Evolutionary conservation across 92 coral and sea anemone species (phyloP).

Genomic region (Palythoa caribaeorum): DNA sequence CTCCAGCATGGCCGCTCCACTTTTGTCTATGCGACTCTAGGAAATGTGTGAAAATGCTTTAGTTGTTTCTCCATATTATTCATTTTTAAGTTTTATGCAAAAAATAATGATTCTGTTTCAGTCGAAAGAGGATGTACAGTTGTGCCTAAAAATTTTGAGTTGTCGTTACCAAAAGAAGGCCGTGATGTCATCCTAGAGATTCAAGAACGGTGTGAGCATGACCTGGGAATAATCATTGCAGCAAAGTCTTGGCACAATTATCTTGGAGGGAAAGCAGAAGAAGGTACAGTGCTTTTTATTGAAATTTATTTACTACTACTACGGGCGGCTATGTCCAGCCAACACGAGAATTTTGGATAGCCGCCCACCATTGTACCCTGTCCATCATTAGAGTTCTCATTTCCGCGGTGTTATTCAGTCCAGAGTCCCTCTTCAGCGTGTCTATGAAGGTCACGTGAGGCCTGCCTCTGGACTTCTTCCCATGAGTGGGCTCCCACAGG

Average conservation of each 20-base stretch:
- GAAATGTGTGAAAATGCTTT: neutral
- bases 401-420: too few relatives aligned
- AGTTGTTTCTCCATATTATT: neutral
- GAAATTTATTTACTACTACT: too few relatives aligned
- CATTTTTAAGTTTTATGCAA: neutral
- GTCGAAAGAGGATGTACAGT: neutral
- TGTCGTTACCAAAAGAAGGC: neutral
- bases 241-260: neutral
- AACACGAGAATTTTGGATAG: too few relatives aligned
- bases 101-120: neutral
- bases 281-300: neutral
- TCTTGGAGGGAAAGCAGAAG: slow-evolving; percentile 18
- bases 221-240: slow-evolving; percentile 13
- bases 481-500: too few relatives aligned
- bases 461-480: too few relatives aligned
- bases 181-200: neutral
- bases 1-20: too few relatives aligned
- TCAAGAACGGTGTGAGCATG: neutral
- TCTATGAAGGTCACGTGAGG: too few relatives aligned
- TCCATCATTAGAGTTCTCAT: too few relatives aligned
- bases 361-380: too few relatives aligned
- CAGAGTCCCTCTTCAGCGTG: too few relatives aligned
- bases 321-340: too few relatives aligned
- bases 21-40: neutral
- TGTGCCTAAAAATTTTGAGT: neutral